phyloP scores from a whole-genome alignment of 2,113 vertebrate genomes.

The Calypte anna region DNA sequence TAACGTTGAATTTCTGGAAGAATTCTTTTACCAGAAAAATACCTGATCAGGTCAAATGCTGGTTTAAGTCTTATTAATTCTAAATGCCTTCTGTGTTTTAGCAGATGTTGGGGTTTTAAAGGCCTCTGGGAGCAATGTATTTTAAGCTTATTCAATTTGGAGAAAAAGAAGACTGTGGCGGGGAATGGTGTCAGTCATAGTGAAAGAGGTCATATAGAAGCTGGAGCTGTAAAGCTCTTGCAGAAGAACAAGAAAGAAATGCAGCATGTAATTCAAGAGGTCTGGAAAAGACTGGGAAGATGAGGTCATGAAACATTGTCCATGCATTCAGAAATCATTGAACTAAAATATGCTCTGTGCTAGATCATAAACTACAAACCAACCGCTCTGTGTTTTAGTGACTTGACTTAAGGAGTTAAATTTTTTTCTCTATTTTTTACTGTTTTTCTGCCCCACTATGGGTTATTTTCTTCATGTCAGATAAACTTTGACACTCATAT shows the following conservation, averaged over 20 bases:
- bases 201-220: background rate
- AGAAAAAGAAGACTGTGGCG: background rate
- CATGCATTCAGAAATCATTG: background rate
- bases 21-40: background rate
- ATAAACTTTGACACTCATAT: slow-evolving; percentile 42
- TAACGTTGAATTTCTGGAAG: background rate
- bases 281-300: background rate
- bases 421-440: background rate
- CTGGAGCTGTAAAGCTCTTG: background rate
- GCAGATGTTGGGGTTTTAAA: background rate
- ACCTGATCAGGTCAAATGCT: background rate
- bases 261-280: background rate
- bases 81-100: background rate
- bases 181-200: background rate
- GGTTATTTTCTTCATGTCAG: slow-evolving; percentile 31
- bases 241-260: background rate
- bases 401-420: background rate
- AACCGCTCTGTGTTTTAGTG: background rate
- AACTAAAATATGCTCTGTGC: background rate
- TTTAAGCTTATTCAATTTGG: background rate
- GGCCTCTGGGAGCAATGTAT: background rate
- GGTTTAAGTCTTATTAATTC: background rate
- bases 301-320: background rate
- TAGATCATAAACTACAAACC: background rate
- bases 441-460: background rate